Conservation (phyloP, 2,797 vertebrate species). For the Saxicola maurus region DNA sequence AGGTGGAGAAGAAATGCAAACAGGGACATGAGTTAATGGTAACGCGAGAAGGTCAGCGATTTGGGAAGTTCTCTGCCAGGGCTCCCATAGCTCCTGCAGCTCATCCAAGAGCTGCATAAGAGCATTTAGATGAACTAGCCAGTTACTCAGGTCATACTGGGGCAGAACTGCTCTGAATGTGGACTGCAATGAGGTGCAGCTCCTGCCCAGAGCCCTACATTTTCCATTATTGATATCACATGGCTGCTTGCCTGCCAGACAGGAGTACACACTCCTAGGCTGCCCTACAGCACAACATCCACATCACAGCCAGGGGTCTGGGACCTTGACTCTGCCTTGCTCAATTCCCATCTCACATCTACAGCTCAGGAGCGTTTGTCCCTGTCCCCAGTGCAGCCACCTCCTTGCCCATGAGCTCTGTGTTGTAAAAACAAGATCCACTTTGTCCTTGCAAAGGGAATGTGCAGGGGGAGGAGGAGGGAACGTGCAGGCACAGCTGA, state of each 20-base stretch:
- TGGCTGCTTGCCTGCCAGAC: background rate
- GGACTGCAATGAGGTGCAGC: background rate
- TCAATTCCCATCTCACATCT: background rate
- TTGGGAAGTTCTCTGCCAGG: background rate
- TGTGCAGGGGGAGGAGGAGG: background rate
- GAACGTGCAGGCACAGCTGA: background rate
- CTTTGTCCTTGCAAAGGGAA: background rate
- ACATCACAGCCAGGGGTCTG: background rate
- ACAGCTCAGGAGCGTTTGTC: background rate
- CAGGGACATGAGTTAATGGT: background rate
- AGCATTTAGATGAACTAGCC: background rate
- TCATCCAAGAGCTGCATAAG: background rate
- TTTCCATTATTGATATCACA: background rate
- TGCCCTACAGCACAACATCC: background rate
- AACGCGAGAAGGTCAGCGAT: background rate
- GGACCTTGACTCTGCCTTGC: background rate
- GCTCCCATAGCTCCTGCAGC: background rate
- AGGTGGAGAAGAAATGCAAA: background rate
- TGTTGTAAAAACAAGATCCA: background rate
- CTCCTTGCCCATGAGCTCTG: background rate
- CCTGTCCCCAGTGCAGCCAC: background rate
- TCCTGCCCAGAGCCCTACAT: background rate
- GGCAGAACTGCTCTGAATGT: background rate
- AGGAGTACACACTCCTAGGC: fast-evolving
- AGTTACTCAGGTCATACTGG: background rate